Conservation (phyloP, 2,797 vertebrate genomes). For the Catostomus latipinnis region DNA sequence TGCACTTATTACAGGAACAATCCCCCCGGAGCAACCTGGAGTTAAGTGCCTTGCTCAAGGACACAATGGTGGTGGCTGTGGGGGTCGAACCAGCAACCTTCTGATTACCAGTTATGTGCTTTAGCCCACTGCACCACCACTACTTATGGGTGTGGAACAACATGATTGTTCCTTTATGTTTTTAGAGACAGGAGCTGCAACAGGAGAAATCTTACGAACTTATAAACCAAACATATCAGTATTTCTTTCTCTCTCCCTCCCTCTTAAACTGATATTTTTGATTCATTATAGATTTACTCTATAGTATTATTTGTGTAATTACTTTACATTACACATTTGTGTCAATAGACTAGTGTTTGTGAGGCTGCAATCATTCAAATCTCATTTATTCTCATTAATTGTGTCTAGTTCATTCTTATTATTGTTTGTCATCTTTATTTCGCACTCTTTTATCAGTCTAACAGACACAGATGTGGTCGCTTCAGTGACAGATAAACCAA, state of each 20-base stretch:
- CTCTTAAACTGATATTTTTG: neutral
- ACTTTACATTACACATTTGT: neutral
- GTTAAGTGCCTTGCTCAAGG: too few species aligned
- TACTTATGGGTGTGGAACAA: too few species aligned
- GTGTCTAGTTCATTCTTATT: slow-evolving; percentile 5
- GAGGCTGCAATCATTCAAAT: neutral
- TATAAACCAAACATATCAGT: neutral
- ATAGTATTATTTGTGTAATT: neutral
- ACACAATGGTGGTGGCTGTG: too few species aligned
- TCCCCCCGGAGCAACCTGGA: too few species aligned
- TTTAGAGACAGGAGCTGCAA: neutral
- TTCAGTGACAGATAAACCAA: slow-evolving; percentile 1
- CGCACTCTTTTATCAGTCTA: slow-evolving; percentile 19
- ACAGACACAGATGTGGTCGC: neutral
- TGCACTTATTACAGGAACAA: too few species aligned
- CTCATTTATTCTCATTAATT: slow-evolving; percentile 28
- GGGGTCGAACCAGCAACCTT: too few species aligned
- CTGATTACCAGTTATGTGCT: too few species aligned
- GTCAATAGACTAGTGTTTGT: slow-evolving; percentile 1
- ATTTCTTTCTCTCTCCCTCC: neutral
- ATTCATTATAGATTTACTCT: neutral
- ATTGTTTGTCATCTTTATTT: slow-evolving; percentile 27
- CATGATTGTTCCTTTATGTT: too few species aligned
- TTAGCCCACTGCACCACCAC: too few species aligned
- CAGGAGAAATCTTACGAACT: neutral